These are phyloP conservation scores for Oncorhynchus masou DNA, from an alignment of 2,113 vertebrate species.

Conservation along the genomic window DNA sequence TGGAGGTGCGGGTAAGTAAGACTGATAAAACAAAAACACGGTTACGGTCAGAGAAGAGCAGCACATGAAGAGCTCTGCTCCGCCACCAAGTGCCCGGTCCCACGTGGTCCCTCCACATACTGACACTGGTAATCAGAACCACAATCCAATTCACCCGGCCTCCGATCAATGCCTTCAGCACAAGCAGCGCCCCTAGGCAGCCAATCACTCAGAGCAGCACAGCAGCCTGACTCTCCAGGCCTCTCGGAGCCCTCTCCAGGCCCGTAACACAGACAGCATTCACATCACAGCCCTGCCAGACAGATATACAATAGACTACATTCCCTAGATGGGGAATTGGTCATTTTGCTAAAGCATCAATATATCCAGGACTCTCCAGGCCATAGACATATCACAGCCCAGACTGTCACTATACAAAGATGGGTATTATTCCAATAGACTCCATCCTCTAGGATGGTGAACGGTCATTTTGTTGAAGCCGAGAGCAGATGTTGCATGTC, in stretches of 20 bases:
- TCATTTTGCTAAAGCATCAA: slow-evolving; percentile 42
- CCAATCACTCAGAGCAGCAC: slow-evolving; percentile 15
- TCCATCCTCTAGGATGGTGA: neutral
- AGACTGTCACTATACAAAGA: slow-evolving; percentile 29
- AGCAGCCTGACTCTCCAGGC: slow-evolving; percentile 2
- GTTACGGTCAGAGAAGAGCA: slow-evolving; percentile 1
- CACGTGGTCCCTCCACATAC: slow-evolving; percentile 30
- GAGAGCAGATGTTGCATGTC: neutral
- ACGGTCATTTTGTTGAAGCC: neutral
- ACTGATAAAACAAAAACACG: slow-evolving; percentile 60
- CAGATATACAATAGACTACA: neutral
- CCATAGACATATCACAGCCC: slow-evolving; percentile 48
- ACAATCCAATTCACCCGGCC: slow-evolving; percentile 64
- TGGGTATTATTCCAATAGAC: neutral
- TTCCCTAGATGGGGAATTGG: neutral
- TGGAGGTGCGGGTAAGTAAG: slow-evolving; percentile 42
- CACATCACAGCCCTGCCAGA: slow-evolving; percentile 14
- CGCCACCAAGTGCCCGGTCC: neutral
- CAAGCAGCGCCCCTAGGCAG: slow-evolving; percentile 47
- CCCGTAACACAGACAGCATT: slow-evolving; percentile 45
- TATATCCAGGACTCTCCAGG: slow-evolving; percentile 24
- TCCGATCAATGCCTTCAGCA: slow-evolving; percentile 70
- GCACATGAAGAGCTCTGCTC: neutral
- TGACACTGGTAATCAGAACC: slow-evolving; percentile 70
- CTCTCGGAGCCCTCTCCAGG: slow-evolving; percentile 15